Conservation (phyloP, 2,888 invertebrate genomes). For the Drosophila borealis region DNA sequence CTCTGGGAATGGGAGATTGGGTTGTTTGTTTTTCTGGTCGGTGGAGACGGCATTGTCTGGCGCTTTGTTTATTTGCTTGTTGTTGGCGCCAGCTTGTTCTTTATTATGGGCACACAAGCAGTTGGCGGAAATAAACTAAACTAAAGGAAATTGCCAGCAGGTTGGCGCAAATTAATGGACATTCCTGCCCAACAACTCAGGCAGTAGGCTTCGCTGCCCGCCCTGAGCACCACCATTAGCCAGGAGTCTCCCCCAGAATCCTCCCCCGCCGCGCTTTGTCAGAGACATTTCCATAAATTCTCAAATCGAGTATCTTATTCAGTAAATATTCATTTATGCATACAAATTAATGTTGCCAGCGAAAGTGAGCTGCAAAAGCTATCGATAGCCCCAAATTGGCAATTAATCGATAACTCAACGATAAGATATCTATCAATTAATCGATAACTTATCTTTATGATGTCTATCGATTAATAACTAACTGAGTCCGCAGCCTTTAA, state of each 20-base stretch:
- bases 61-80: slow-evolving; percentile 55
- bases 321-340: slow-evolving; percentile 13
- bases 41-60: slow-evolving; percentile 37
- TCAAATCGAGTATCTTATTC: slow-evolving; percentile 14
- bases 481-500: no score
- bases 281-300: slow-evolving; percentile 21
- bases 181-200: slow-evolving; percentile 27
- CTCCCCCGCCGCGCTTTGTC: not conserved
- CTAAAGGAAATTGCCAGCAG: slow-evolving; percentile 73
- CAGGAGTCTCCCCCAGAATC: not conserved
- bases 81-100: slow-evolving; percentile 50
- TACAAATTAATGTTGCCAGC: not conserved
- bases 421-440: no score
- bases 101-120: slow-evolving; percentile 53
- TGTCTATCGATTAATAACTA: not conserved
- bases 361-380: not conserved
- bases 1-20: not conserved
- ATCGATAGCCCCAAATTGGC: not conserved
- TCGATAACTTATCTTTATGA: not conserved
- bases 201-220: slow-evolving; percentile 23
- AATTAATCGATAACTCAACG: not conserved
- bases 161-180: slow-evolving; percentile 66
- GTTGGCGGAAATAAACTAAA: slow-evolving; percentile 73
- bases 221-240: slow-evolving; percentile 1
- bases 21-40: slow-evolving; percentile 18